Evolutionary conservation across 2,888 invertebrate genomes (phyloP), one percentile per base, ranked within the genome.

Genomic region (Amiota mariae): DNA sequence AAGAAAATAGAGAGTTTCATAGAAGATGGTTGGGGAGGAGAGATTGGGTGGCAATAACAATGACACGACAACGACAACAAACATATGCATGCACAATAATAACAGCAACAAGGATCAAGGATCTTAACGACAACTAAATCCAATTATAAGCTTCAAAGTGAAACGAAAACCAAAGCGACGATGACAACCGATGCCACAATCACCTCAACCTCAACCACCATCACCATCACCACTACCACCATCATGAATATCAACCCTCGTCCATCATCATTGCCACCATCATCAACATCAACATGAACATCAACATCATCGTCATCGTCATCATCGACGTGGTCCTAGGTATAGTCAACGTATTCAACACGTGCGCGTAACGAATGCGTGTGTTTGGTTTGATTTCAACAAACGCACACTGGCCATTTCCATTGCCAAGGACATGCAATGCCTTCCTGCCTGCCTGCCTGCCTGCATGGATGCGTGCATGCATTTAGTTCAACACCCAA

Each of bases 101-200:
- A 81, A 81, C 79, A 80, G 81, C 78, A 78, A 79, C 80, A 80
- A 82, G 81, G 79, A 80, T 77, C 82, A 78, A 81, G 78, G 76
- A 82, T 75, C 78, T 82, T 79, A 80, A 80, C 79, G 82, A 84
- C 82, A 82, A 82, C 84, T 84, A 83, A 82, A 83, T 83, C 82
- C 84, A 84, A 84, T 83, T 84, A 82, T 78, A 79, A 76, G 76
- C 76, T 49, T 48, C 68, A 77, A 76, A 76, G 59, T 18, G 59
- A 59, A 79, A 63, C 36, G 63, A 13, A 63, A 63, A 46, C 63
- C 63, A 63, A 63, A 36, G 83, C 82, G 54, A 15, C 13, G 15
- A 36, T 18, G n/a, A 68, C n/a, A n/a, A 36, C 64, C 64, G 36
- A 64, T 20, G 13, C 64, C 64, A n/a, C 54, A 54, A 54, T 54